A percentile compares a stretch with the other conserved stretches of the same genome.
Conservation (phyloP, 2,797 vertebrate genomes). For the Parambassis ranga region DNA sequence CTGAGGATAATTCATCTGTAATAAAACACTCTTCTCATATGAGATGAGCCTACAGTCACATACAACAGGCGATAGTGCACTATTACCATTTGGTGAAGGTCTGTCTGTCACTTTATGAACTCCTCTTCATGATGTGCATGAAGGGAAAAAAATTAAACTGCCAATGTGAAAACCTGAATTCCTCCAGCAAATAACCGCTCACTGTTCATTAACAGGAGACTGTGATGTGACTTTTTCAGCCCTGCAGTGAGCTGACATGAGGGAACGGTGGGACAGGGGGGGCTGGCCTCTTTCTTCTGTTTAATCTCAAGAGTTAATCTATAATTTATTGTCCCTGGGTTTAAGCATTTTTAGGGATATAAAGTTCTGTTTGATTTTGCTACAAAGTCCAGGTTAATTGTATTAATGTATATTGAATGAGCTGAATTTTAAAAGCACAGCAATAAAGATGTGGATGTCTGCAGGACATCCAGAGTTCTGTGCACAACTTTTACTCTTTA, state of each 20-base stretch:
- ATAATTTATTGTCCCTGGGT: neutral
- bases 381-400: neutral
- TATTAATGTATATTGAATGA: neutral
- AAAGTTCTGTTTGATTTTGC: neutral
- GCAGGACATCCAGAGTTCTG: neutral
- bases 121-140: neutral
- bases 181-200: constrained; percentile 8
- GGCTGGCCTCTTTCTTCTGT: neutral
- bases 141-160: neutral
- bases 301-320: constrained; percentile 1
- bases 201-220: neutral
- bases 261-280: neutral
- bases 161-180: neutral
- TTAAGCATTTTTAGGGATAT: neutral
- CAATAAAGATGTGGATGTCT: neutral
- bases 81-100: neutral
- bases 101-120: neutral
- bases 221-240: constrained; percentile 5
- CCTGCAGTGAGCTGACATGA: neutral
- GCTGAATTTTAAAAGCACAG: neutral
- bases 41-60: neutral
- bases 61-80: neutral
- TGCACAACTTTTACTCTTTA: neutral
- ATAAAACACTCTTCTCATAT: too few species aligned
- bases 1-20: too few species aligned